Percentiles rank a stretch among this genome's conserved stretches.
These are phyloP conservation scores for Mergus octosetaceus DNA, from an alignment of 2,797 vertebrate species.

Conservation along the genomic window DNA sequence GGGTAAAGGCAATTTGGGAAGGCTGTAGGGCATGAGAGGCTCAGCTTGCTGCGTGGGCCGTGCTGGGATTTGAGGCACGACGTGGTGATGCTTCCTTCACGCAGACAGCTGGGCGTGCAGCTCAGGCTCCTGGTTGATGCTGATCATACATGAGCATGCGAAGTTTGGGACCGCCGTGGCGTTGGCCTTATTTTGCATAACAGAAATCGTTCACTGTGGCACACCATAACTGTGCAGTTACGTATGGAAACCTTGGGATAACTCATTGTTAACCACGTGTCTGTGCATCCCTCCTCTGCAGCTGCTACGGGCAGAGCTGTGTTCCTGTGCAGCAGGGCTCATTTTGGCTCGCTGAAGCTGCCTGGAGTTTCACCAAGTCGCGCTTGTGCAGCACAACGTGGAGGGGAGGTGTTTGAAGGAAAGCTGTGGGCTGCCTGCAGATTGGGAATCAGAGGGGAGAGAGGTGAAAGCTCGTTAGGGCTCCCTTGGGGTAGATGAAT, in stretches of 20 bases:
- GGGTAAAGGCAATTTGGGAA: neutral
- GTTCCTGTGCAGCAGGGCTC: neutral
- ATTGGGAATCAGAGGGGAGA: slow-evolving; percentile 45
- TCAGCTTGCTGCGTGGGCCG: neutral
- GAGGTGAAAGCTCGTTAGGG: slow-evolving; percentile 54
- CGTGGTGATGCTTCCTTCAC: neutral
- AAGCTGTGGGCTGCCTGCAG: neutral
- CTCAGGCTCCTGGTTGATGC: neutral
- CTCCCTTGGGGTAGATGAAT: slow-evolving; percentile 60
- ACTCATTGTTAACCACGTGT: neutral
- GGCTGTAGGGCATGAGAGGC: neutral
- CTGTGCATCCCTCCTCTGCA: neutral
- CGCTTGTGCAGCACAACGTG: neutral
- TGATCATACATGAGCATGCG: fast-evolving
- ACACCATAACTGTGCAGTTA: neutral
- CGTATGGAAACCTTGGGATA: neutral
- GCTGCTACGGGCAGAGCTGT: neutral
- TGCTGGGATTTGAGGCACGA: neutral
- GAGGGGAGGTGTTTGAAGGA: neutral
- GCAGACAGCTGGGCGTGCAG: neutral
- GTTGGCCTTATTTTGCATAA: neutral
- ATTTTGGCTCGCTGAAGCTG: neutral
- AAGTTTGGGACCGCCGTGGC: neutral
- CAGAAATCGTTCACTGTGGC: neutral
- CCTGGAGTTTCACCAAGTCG: slow-evolving; percentile 13